phyloP scores from a whole-genome alignment of 2,888 invertebrate genomes.

The Ligdia adustata region DNA sequence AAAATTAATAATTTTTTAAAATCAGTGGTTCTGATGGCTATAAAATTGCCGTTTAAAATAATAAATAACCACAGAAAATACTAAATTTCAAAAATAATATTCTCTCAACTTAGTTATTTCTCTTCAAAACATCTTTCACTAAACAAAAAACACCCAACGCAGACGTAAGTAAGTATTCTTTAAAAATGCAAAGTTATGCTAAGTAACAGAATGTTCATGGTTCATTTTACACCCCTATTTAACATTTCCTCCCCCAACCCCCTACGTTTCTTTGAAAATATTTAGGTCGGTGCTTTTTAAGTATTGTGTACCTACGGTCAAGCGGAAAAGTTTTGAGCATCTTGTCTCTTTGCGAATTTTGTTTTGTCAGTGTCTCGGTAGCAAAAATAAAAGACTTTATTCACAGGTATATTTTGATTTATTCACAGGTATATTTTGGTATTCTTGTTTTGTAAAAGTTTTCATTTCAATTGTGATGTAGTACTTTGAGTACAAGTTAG shows the following conservation, averaged over 20 bases:
- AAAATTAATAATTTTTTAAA: too few species aligned
- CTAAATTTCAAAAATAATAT: neutral
- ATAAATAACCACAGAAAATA: too few species aligned
- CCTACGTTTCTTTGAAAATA: constrained; percentile 34
- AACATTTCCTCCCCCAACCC: constrained; percentile 33
- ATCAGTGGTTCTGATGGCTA: too few species aligned
- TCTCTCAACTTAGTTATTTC: neutral
- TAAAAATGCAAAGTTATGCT: constrained; percentile 39
- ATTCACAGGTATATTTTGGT: too few species aligned
- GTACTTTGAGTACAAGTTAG: too few species aligned
- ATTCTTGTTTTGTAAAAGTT: too few species aligned
- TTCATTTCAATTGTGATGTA: too few species aligned
- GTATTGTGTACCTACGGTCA: constrained; percentile 21
- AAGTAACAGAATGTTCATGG: constrained; percentile 35
- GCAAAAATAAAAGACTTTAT: neutral
- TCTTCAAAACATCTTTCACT: constrained; percentile 5
- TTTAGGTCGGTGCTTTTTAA: constrained; percentile 32
- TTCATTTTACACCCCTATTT: constrained; percentile 35
- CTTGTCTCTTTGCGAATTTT: constrained; percentile 1
- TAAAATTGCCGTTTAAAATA: too few species aligned
- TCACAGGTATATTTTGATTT: too few species aligned
- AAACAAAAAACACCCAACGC: constrained; percentile 14
- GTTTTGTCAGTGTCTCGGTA: neutral
- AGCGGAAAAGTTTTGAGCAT: constrained; percentile 7
- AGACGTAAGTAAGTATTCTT: constrained; percentile 26